Evolutionary conservation across 2,888 invertebrate genomes (phyloP), one percentile per base, ranked within the genome.

Genomic region (Blomia tropicalis): DNA sequence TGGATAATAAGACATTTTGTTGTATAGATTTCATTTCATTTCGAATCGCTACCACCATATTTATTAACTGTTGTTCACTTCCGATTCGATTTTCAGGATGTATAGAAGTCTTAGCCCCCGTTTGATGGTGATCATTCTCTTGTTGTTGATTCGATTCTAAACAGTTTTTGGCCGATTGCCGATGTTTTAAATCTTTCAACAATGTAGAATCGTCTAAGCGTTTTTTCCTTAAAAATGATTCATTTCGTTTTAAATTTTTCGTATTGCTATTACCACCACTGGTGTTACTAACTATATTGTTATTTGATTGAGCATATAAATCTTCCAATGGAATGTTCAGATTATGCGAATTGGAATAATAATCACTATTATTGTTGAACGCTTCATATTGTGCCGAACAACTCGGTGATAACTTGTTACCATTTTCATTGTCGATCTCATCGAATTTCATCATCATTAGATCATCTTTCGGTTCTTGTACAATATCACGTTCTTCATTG

Each of bases 11-110:
- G 1, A 63, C 36, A 2, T 43, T 53, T 17, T 41, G 29, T 22
- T 60, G 41, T n/a, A 63, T 27, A 43, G 47, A 25, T 32, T 60
- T 63, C 31, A 63, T n/a, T 31, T 63, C 60, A 27, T 32, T 22
- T 19, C 54, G 47, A 17, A 63, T 25, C 27, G 17, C 19, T 30
- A 19, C 27, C 1, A 59, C 17, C 23, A 59, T 58, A 7, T 2
- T 29, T 3, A 59, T 56, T 3, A 56, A 22, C 29, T 56, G 19
- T 19, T 56, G 11, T 19, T 56, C 56, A 36, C 31, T 56, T 14
- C 29, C 29, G 36, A 31, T 11, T 22, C 30, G 2, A 27, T 27
- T 47, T 14, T 7, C 22, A 27, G 5, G 5, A 7, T 11, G 7
- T 27, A 11, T 31, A 31, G 19, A 2, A 2, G 56, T 25, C 11